phyloP scores from a whole-genome alignment of 2,797 vertebrate genomes.

The Orestias chungarensis region DNA sequence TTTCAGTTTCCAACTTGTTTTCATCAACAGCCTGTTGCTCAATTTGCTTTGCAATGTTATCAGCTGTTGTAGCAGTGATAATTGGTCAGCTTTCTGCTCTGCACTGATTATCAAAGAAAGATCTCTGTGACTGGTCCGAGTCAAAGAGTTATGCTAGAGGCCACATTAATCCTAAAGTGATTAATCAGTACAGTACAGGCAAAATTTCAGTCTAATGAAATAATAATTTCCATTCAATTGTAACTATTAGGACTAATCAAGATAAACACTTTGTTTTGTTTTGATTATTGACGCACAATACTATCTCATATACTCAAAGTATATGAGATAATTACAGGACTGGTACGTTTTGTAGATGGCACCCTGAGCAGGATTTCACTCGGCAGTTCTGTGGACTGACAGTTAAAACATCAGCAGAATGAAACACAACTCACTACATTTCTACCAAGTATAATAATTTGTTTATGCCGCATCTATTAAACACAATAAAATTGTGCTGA shows the following conservation, averaged over 20 bases:
- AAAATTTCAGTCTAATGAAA: constrained; percentile 5
- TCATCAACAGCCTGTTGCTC: neutral
- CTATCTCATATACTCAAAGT: too few relatives aligned
- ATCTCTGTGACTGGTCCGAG: constrained; percentile 6
- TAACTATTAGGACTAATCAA: neutral
- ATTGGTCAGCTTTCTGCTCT: constrained; percentile 23
- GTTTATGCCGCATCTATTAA: too few relatives aligned
- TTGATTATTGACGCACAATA: constrained; percentile 28
- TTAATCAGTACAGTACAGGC: constrained; percentile 16
- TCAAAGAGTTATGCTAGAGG: too few relatives aligned
- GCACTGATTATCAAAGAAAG: constrained; percentile 34
- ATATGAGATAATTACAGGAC: constrained; percentile 8
- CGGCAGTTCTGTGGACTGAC: neutral
- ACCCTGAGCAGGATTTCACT: neutral
- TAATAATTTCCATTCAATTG: constrained; percentile 30
- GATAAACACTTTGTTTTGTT: constrained; percentile 22
- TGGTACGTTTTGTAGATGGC: neutral
- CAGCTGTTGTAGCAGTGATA: constrained; percentile 5
- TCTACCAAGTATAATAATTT: too few relatives aligned
- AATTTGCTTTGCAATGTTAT: constrained; percentile 9
- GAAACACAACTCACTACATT: neutral
- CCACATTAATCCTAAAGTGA: constrained; percentile 21
- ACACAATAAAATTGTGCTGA: too few relatives aligned
- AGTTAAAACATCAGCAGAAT: neutral
- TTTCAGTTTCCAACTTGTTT: neutral